Percentiles rank a stretch among this genome's conserved stretches.
Conservation (phyloP, 2,113 vertebrate species). For the Nycticorax nycticorax region DNA sequence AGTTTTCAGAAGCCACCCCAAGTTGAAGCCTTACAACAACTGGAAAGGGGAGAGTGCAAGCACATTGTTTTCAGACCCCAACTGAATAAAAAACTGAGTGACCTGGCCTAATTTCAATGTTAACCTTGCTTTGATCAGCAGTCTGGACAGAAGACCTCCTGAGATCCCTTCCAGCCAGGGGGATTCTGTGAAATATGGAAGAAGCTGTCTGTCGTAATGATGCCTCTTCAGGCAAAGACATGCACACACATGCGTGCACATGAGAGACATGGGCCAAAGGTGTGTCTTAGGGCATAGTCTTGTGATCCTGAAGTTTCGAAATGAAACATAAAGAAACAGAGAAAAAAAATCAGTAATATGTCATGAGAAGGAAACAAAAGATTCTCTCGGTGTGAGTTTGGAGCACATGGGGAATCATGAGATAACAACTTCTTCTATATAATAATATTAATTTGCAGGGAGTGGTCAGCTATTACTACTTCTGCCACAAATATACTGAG, state of each 20-base stretch:
- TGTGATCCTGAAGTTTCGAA: background rate
- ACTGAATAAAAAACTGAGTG: background rate
- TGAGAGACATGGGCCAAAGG: background rate
- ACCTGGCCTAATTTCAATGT: background rate
- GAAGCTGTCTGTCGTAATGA: background rate
- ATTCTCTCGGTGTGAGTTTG: background rate
- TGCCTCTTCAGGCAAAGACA: background rate
- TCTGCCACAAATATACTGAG: background rate
- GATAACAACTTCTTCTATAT: background rate
- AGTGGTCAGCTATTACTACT: background rate
- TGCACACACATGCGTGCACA: accelerated
- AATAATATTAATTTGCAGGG: background rate
- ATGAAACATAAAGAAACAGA: background rate
- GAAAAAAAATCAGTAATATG: background rate
- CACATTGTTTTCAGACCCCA: background rate
- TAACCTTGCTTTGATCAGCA: background rate
- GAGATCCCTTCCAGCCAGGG: background rate
- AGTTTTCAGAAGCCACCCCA: background rate
- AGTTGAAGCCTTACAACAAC: background rate
- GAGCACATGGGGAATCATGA: background rate
- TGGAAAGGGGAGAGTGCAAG: background rate
- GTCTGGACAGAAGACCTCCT: background rate
- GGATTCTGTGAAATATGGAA: background rate
- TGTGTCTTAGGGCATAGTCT: background rate
- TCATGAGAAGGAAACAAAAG: background rate